These are phyloP conservation scores for Toxonevra muliebris DNA, from an alignment of 2,888 invertebrate genomes.

Conservation along the genomic window DNA sequence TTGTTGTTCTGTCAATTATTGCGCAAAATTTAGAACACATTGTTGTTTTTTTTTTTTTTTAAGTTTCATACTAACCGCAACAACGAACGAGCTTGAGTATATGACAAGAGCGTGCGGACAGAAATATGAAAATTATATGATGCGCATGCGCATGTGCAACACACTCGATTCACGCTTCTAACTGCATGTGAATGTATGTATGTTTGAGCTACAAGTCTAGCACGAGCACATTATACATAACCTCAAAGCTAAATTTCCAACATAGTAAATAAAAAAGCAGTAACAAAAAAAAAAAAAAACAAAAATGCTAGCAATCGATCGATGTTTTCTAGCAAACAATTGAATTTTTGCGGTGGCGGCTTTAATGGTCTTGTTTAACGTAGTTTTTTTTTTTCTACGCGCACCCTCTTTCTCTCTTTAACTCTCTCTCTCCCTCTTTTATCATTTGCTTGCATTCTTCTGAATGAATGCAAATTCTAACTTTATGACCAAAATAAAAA, in stretches of 20 bases:
- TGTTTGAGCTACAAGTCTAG: not conserved
- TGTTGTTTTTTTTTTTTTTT: conserved; percentile 23
- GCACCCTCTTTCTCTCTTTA: too few species aligned
- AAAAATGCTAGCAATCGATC: not conserved
- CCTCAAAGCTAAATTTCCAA: conserved; percentile 15
- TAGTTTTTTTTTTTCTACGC: too few species aligned
- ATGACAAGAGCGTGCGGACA: not conserved
- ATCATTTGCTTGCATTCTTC: conserved; percentile 4
- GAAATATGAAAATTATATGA: not conserved
- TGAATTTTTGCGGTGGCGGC: conserved; percentile 37
- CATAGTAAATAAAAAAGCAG: not conserved
- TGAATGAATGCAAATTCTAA: conserved; percentile 34
- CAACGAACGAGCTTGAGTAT: not conserved
- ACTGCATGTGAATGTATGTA: not conserved
- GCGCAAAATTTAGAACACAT: conserved; percentile 54
- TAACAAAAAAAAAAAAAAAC: not conserved
- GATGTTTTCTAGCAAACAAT: conserved; percentile 29
- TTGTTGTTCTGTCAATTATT: conserved; percentile 55
- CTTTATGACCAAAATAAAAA: not conserved
- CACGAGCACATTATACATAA: not conserved
- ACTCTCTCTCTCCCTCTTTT: not conserved
- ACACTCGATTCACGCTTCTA: not conserved
- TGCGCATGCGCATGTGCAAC: conserved; percentile 8
- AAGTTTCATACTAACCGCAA: too few species aligned
- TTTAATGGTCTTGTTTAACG: conserved; percentile 22